phyloP scores from a whole-genome alignment of 64 coral and sea anemone genomes.

The Porites australiensis region DNA sequence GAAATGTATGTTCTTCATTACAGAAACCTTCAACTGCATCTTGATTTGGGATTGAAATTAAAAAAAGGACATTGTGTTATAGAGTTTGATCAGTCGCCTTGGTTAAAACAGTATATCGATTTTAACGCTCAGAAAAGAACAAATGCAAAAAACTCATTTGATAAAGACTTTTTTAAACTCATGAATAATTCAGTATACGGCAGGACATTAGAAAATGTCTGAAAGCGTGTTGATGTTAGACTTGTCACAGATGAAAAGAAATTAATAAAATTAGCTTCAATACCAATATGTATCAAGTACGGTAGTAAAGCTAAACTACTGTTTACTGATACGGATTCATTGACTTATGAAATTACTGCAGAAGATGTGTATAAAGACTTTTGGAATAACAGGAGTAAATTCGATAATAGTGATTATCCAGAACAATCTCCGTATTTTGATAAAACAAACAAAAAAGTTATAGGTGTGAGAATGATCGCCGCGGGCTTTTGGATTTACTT shows the following conservation, averaged over 20 bases:
- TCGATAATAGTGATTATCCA: too few relatives aligned
- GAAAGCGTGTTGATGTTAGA: background rate
- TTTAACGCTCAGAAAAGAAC: background rate
- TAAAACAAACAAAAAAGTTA: too few relatives aligned
- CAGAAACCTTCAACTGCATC: background rate
- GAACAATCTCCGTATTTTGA: too few relatives aligned
- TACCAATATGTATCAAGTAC: background rate
- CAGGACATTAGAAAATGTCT: background rate
- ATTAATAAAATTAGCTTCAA: too few relatives aligned
- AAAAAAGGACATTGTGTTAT: background rate
- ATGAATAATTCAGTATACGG: background rate
- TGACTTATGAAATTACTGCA: background rate
- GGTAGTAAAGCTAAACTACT: background rate
- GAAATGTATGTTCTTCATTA: background rate
- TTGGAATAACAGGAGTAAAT: too few relatives aligned
- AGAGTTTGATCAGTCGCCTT: background rate
- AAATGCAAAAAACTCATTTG: background rate
- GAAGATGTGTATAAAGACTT: background rate
- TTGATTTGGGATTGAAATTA: background rate
- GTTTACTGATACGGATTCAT: background rate
- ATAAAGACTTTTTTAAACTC: background rate
- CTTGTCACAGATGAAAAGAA: background rate
- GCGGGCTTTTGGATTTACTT: too few relatives aligned
- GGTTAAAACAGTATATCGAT: background rate
- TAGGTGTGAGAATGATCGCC: too few relatives aligned